These are phyloP conservation scores for Danionella dracula DNA, from an alignment of 2,797 vertebrate species.

Conservation along the genomic window DNA sequence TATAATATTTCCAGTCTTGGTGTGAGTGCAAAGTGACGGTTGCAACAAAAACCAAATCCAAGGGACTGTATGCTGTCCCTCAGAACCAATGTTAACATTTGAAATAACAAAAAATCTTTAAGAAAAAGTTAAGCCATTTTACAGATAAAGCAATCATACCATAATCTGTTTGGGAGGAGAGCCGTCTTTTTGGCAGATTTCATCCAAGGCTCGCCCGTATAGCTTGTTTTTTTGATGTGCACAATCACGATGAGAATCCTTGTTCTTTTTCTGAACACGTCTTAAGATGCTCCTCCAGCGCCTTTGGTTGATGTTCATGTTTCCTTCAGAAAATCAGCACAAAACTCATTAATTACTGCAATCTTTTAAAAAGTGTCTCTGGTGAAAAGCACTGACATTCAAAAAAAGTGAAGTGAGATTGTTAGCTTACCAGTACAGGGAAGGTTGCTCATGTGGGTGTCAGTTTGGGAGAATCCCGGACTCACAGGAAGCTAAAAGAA, in stretches of 20 bases:
- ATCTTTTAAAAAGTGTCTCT: too few species aligned
- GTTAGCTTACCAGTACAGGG: constrained; percentile 29
- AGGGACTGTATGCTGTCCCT: too few species aligned
- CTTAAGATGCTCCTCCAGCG: constrained; percentile 69
- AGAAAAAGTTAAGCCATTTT: neutral
- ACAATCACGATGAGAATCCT: constrained; percentile 50
- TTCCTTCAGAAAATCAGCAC: constrained; percentile 52
- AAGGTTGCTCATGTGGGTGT: neutral
- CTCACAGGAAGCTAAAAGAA: constrained; percentile 31
- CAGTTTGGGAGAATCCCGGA: constrained; percentile 15
- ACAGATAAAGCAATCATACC: constrained; percentile 51
- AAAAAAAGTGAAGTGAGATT: constrained; percentile 1
- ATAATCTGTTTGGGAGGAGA: constrained; percentile 67
- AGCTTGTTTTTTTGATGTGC: constrained; percentile 52
- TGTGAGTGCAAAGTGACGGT: too few species aligned
- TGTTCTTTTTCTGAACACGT: constrained; percentile 62
- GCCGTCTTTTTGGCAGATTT: constrained; percentile 64
- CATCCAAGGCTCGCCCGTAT: constrained; percentile 70
- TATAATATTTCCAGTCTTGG: too few species aligned
- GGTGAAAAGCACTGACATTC: neutral
- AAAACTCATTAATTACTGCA: neutral
- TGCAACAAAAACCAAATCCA: too few species aligned
- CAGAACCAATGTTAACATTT: too few species aligned
- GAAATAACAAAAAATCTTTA: too few species aligned
- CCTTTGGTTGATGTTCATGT: constrained; percentile 61